Base-by-base conservation (phyloP, 2,888 invertebrate species). In the Dorcus hopei region DNA sequence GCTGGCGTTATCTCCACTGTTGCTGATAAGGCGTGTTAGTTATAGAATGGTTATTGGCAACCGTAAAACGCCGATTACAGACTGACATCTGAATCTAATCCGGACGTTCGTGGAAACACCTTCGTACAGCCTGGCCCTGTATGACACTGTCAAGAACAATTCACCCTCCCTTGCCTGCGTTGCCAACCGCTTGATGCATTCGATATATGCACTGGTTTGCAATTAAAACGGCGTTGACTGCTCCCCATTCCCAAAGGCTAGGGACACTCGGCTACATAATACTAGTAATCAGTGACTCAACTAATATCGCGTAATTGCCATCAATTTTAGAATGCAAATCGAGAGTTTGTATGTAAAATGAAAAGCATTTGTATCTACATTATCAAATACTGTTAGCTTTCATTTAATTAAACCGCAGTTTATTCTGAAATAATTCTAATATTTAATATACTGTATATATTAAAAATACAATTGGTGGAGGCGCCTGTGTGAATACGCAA, bases 1-100 rank as follows among this genome's bases (percentile, higher is more conserved):
- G 16, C 45, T 55, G 53, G 59, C 56, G 57, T 58, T 61, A 49
- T 62, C 59, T 66, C 65, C 70, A 70, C 70, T 72, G 62, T 49
- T 61, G 55, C 65, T 72, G 74, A 75, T 76, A 75, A 74, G 71
- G 66, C 64, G 62, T 71, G 73, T 72, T 70, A 70, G 72, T 71
- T 74, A 75, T 74, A 74, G 71, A 71, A 75, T 68, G 72, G 75
- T 76, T 76, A 75, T 75, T 74, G 75, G 19, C 14, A 19, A 16
- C 19, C 45, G 26, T 33, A 33, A 33, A 33, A 33, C 26, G 9
- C 9, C 45, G 45, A 45, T 45, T 45, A 45, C 23, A 45, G 19
- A 23, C 23, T 45, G 45, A 45, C 45, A 45, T 45, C n/a, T 45
- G 14, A 19, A 45, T 45, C 45, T 45, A 45, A 45, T 45, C 45